Evolutionary conservation across 2,888 invertebrate species (phyloP), one percentile per base, ranked within the genome.

Genomic region (Acronicta aceris): DNA sequence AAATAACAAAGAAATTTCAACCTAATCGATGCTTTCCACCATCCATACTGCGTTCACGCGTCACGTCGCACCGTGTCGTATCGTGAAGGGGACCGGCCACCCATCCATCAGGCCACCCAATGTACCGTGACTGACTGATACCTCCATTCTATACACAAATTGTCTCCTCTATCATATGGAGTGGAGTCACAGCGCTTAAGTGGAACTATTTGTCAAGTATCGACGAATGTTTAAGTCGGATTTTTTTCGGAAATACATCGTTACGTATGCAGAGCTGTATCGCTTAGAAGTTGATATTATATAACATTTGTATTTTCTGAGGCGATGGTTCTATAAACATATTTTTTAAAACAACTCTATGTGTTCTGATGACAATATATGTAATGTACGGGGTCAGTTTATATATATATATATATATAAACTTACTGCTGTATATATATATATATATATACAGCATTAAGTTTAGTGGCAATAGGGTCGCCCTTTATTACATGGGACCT

Each of bases 61-160:
- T 21, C 58, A 48, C 5, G 51, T 58, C 53, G 10, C 65, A 3
- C 42, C 42, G 47, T 36, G 47, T 25, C 59, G 66, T 53, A 59
- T 46, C 62, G 69, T 61, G 33, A 46, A 60, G 50, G n/a, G 54
- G 65, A 7, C 16, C 43, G 45, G 57, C 70, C 73, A 61, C 57
- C 57, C 62, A 62, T 67, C 62, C 56, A 71, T 74, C 64, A 65
- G 45, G 56, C 43, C 74, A 71, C 71, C 74, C 76, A 77, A 77
- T 72, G 78, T 79, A 74, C 74, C 79, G 67, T 78, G 70, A 53
- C 73, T 76, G 79, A 74, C 68, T 78, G 81, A 85, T 85, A 71
- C 75, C 65, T 75, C 82, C 76, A 84, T 84, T 81, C 76, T 65
- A 69, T 77, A 78, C 64, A 76, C 79, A 76, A 84, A 86, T 86